Evolutionary conservation across 64 coral and sea anemone genomes (phyloP).

Genomic region (Stichodactyla mertensii): DNA sequence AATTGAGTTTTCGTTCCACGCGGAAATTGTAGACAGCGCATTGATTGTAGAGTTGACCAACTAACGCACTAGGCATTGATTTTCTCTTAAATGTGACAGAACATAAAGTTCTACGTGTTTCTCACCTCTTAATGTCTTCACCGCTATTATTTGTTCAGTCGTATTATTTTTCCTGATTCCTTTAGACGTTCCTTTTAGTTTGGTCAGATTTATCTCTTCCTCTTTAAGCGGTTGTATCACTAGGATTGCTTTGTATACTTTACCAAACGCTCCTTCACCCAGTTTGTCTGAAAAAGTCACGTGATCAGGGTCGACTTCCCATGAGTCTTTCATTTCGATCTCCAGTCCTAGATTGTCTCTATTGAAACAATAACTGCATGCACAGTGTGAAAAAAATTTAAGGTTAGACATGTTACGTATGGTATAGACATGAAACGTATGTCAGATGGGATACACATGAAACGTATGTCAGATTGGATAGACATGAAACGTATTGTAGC

Average conservation of each 20-base stretch:
- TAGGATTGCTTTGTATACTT: background rate
- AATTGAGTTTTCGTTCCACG: no score
- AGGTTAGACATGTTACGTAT: no score
- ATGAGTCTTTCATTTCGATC: background rate
- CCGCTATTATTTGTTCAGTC: background rate
- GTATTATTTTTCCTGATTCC: background rate
- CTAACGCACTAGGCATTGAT: no score
- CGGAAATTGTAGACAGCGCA: no score
- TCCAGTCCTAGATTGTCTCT: background rate
- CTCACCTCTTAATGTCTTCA: slow-evolving; percentile 1
- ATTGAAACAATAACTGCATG: background rate
- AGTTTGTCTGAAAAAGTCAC: background rate
- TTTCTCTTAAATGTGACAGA: no score
- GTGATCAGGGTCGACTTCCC: background rate
- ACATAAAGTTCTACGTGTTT: no score
- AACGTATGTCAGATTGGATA: no score
- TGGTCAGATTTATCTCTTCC: background rate
- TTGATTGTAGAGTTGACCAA: no score
- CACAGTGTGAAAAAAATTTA: no score
- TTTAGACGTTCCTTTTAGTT: background rate
- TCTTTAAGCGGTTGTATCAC: background rate
- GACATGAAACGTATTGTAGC: no score
- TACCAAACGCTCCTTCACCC: slow-evolving; percentile 10
- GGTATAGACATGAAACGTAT: no score
- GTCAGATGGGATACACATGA: no score